Evolutionary conservation across 2,888 invertebrate species (phyloP).

Genomic region (Eurytoma adleriae): DNA sequence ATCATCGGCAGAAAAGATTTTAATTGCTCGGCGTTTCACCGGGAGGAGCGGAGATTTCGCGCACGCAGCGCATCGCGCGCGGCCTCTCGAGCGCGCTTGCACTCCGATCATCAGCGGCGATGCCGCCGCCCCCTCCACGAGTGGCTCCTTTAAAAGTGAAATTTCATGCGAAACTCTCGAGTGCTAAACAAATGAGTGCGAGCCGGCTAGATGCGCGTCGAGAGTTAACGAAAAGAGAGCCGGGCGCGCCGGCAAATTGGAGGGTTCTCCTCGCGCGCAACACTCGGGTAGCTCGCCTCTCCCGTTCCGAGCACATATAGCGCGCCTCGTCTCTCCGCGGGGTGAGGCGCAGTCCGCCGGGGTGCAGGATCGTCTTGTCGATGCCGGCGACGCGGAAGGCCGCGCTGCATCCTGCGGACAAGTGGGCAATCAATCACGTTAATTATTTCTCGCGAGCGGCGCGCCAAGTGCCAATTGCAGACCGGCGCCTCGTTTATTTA

Average conservation of each 20-base stretch:
- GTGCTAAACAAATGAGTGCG: constrained; percentile 58
- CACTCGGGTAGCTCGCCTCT: constrained; percentile 31
- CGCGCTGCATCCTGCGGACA: constrained; percentile 25
- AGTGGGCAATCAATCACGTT: constrained; percentile 49
- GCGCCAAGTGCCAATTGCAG: constrained; percentile 3
- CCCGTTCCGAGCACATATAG: neutral
- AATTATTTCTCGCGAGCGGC: constrained; percentile 27
- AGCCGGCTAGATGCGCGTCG: constrained; percentile 16
- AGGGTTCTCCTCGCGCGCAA: constrained; percentile 55
- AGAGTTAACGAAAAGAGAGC: constrained; percentile 49
- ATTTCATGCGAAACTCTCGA: constrained; percentile 62
- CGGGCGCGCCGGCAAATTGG: constrained; percentile 61
- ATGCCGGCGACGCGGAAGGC: constrained; percentile 23
- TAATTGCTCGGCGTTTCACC: constrained; percentile 31
- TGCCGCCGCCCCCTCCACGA: constrained; percentile 8
- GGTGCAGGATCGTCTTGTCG: constrained; percentile 40
- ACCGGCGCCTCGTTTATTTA: neutral
- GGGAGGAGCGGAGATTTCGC: constrained; percentile 20
- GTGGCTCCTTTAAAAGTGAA: constrained; percentile 57
- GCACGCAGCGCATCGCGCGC: neutral
- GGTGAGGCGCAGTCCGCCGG: constrained; percentile 19
- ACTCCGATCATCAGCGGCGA: neutral
- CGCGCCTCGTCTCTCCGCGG: neutral
- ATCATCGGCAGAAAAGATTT: constrained; percentile 35
- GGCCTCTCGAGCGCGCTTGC: neutral